Evolutionary conservation across 1,140 invertebrate genomes (phyloP), one percentile per base, ranked within the genome.

Genomic region (Laupala kohalensis): DNA sequence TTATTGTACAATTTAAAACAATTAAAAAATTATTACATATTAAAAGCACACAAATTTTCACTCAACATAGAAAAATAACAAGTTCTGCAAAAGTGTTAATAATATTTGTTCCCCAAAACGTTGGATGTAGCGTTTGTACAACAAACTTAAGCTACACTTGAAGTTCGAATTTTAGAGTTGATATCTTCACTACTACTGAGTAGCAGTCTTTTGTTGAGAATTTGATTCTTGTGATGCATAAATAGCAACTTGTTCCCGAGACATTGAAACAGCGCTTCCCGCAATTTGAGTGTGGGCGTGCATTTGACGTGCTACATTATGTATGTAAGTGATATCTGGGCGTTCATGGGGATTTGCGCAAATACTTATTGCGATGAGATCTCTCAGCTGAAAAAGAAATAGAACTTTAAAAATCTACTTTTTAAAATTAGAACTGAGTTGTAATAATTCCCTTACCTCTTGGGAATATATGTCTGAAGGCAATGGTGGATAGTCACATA

Each of bases 401-500:
- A 19, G 65, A 27, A 19, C 9, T 69, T 24, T 65, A 23, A 69
- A 28, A 53, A 64, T 72, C 25, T 74, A 27, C 15, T 28, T 25
- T 53, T 5, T 65, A 72, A 62, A 30, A 53, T 53, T 68, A n/a
- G 12, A 66, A 29, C 26, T n/a, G n/a, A 66, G 6, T 15, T 30
- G 5, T 64, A 19, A 28, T 27, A 1, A 62, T 63, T 3, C 69
- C 70, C 72, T 74, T 72, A 89, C 87, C 79, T 88, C 81, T 71
- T 82, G 77, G 23, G 86, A 88, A 77, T 90, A 90, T 37, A 85
- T 80, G 74, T 87, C 84, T 30, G 85, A 81, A 29, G 88, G 87
- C 63, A 90, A 77, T 9, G 89, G 88, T 24, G 88, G 86, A 76
- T 90, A 90, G 77, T 88, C 86, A 80, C 87, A 87, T 67, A 84